A percentile compares a stretch with the other conserved stretches of the same genome.
Conservation (phyloP, 1,140 invertebrate genomes). For the Ephestia elutella region DNA sequence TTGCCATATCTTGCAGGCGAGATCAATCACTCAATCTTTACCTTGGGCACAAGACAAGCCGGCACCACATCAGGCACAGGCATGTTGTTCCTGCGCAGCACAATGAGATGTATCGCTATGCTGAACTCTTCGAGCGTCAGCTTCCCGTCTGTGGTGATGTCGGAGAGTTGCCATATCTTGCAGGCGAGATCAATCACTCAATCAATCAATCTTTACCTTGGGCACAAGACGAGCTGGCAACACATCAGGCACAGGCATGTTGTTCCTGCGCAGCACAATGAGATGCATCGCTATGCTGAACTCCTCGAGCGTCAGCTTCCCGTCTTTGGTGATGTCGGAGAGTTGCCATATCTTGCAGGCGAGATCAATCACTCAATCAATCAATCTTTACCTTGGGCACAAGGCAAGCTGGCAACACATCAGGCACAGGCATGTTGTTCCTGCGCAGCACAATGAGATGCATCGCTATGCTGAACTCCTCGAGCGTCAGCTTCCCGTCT, state of each 20-base stretch:
- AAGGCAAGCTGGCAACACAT: constrained; percentile 84
- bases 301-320: constrained; percentile 92
- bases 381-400: constrained; percentile 76
- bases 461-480: constrained; percentile 98
- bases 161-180: constrained; percentile 96
- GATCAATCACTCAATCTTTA: too few species aligned
- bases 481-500: constrained; percentile 93
- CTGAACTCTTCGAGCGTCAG: constrained; percentile 95
- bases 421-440: constrained; percentile 86
- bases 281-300: constrained; percentile 99
- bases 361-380: too few species aligned
- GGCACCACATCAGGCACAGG: constrained; percentile 88
- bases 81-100: constrained; percentile 87
- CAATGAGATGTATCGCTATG: constrained; percentile 97
- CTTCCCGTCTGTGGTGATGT: constrained; percentile 95
- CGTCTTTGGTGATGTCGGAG: constrained; percentile 95
- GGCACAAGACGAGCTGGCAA: constrained; percentile 86
- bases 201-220: too few species aligned
- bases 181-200: constrained; percentile 94
- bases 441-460: constrained; percentile 93
- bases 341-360: constrained; percentile 96
- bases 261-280: constrained; percentile 89
- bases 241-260: constrained; percentile 85
- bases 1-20: too few species aligned
- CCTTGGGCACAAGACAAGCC: constrained; percentile 79